Evolutionary conservation across 2,797 vertebrate genomes (phyloP), one percentile per base, ranked within the genome.

Genomic region (Uromys caudimaculatus): DNA sequence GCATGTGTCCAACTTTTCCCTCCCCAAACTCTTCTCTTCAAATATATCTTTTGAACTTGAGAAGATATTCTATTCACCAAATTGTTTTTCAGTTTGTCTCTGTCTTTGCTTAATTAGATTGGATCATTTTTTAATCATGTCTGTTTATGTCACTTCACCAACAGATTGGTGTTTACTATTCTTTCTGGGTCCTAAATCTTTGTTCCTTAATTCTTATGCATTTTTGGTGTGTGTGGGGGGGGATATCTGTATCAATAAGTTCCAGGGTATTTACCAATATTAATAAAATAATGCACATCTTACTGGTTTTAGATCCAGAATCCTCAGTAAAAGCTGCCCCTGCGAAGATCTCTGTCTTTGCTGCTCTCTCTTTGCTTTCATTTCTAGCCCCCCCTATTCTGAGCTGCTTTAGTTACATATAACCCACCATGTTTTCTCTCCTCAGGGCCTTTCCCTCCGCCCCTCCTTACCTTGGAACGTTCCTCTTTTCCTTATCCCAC

Each of bases 401-500:
- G 67, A 62, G 2, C 1, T 89, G n/a, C 6, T 93, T 92, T 16
- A 1, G 71, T 58, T 85, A 6, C 14, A 60, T 10, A 41, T 13
- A 38, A 44, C 0, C 4, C 2, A 44, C 5, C 11, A 1, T 4
- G 3, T 71, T 94, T 78, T 78, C 10, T 67, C 69, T 60, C 62
- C 24, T 41, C 8, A 23, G 41, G 44, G 24, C 35, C 29, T 56
- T 77, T 82, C 10, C 32, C 83, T 50, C 32, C 41, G 1, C 13
- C 81, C 17, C 11, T 60, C 7, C 1, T 7, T 64, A 54, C 44
- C n/a, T 58, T 29, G 24, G 1, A 47, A n/a, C 14, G 69, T 0
- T 78, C n/a, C 50, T 82, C 1, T 23, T 44, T 23, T 4, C 4
- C 10, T 27, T 1, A 0, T 12, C 0, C 5, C 21, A 32, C 1